These are phyloP conservation scores for Acanthosepion esculentum DNA, from an alignment of 2,888 invertebrate species.

Conservation along the genomic window DNA sequence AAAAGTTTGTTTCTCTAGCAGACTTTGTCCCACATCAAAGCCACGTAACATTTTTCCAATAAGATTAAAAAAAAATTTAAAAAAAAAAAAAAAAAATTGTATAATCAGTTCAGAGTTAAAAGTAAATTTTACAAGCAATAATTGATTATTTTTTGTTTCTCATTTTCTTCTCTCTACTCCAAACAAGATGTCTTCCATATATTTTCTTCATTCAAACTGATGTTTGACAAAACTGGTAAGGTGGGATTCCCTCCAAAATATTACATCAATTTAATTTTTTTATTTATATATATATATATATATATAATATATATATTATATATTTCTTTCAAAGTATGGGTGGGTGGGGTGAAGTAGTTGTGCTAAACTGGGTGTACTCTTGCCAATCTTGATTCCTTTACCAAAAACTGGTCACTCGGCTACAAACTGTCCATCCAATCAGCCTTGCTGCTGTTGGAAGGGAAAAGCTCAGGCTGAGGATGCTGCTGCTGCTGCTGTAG, in stretches of 20 bases:
- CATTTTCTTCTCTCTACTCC: neutral
- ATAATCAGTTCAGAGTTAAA: neutral
- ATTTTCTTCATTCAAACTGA: no score
- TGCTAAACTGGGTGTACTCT: neutral
- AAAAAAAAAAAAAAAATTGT: neutral
- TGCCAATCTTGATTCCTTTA: neutral
- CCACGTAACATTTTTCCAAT: neutral
- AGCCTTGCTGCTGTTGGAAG: neutral
- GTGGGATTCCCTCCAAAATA: neutral
- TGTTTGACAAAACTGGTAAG: neutral
- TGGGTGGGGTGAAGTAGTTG: neutral
- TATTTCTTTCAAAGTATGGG: neutral
- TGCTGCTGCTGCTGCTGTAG: neutral
- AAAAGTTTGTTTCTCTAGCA: neutral
- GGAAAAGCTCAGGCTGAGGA: neutral
- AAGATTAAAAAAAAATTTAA: no score
- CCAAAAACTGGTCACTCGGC: neutral
- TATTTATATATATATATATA: neutral
- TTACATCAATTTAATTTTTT: neutral
- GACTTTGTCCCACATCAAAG: neutral
- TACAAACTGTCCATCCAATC: slow-evolving; percentile 2
- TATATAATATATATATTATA: no score
- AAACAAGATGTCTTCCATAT: slow-evolving; percentile 12
- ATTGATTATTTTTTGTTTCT: neutral
- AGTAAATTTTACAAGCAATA: neutral